Base-by-base conservation (phyloP, 2,797 vertebrate genomes). In the Urophycis tenuis region DNA sequence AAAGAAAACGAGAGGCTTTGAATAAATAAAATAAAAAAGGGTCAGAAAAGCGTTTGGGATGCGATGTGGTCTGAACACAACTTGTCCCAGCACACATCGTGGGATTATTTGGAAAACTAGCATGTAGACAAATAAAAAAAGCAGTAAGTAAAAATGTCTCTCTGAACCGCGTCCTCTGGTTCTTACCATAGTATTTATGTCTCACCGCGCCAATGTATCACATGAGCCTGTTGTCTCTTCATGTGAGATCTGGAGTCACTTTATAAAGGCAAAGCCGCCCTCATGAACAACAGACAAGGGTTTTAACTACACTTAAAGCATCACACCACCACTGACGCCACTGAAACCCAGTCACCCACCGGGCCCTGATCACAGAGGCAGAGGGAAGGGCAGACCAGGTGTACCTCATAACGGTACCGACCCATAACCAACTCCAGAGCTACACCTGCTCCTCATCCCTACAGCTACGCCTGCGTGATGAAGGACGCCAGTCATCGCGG, bases 1-100 rank as follows among this genome's bases (percentile, higher is more conserved):
- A 89, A 85, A 87, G 86, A 88, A 86, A 90, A 88, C 79, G 41
- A 81, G 64, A 81, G 83, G 67, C 70, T 85, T 79, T 77, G 81
- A 91, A 93, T 92, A 92, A 92, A 90, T 92, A 88, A 87, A 78
- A 80, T 74, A 72, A 76, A 67, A 29, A 31, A 19, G 25, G 8
- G 17, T 22, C 19, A 33, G 0, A 75, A 64, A 34, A 64, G 74
- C 74, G n/a, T n/a, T 9, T 15, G 9, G 33, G n/a, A 32, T 25
- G 71, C 25, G 22, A 36, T 5, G 29, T 34, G 35, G 32, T 67
- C 64, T 75, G 5, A 80, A 75, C 81, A 53, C 73, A 72, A 70
- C 60, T 74, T 39, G 72, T 39, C 36, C 12, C 35, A 19, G 19
- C 69, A 71, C 69, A 71, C 30, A 17, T 71, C 19, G 29, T 71